Evolutionary conservation across 2,797 vertebrate species (phyloP).

Genomic region (Neomorphus geoffroyi): DNA sequence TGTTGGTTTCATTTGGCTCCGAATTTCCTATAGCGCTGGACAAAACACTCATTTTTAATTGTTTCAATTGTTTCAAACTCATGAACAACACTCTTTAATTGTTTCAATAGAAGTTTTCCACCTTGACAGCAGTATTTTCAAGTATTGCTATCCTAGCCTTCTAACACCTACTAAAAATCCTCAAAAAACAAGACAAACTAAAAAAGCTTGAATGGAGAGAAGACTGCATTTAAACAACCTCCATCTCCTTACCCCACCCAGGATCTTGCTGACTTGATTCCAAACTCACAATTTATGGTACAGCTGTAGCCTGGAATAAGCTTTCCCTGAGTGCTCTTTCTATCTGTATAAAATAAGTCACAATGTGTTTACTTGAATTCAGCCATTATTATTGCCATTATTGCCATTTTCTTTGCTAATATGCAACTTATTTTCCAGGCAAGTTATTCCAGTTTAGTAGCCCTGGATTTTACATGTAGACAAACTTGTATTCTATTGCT

Average conservation of each 20-base stretch:
- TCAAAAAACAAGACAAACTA: constrained; percentile 30
- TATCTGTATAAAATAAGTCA: constrained; percentile 63
- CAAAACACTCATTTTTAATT: neutral
- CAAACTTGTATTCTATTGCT: constrained; percentile 44
- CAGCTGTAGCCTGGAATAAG: constrained; percentile 42
- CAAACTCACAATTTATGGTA: constrained; percentile 49
- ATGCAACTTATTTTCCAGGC: neutral
- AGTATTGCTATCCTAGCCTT: constrained; percentile 42
- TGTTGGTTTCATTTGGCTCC: neutral
- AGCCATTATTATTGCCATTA: constrained; percentile 54
- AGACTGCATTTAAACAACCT: neutral
- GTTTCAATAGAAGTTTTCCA: constrained; percentile 24
- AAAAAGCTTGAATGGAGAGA: constrained; percentile 17
- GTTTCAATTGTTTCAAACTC: no score
- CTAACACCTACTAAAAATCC: constrained; percentile 29
- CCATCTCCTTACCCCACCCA: neutral
- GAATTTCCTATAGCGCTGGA: neutral
- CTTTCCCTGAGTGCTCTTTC: constrained; percentile 67
- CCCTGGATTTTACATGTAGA: neutral
- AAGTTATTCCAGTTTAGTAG: neutral
- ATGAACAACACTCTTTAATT: no score
- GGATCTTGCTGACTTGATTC: constrained; percentile 43
- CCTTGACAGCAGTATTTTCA: constrained; percentile 25
- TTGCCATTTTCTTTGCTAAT: constrained; percentile 56
- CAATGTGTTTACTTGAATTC: constrained; percentile 41